Base-by-base conservation (phyloP, 1,140 invertebrate species). In the Gryon sp. region DNA sequence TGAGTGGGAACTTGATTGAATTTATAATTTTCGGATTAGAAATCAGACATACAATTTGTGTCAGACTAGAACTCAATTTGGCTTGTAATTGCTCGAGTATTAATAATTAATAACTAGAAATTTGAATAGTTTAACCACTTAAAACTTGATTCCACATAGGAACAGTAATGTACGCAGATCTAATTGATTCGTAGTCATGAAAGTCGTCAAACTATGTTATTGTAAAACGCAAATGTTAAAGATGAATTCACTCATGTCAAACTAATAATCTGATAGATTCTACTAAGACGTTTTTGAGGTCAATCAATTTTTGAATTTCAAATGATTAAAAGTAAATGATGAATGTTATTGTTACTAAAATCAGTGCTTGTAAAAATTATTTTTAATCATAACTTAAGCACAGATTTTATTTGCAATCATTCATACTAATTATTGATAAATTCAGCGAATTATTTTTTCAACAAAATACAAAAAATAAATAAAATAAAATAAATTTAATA, bases 101-200 rank as follows among this genome's bases (percentile, higher is more conserved):
- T 55, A 66, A 69, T 63, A 41, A 69, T 59, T 22, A 59, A 57
- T 68, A 57, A 46, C 32, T 46, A 14, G 15, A 52, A 46, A 45
- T 46, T 66, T 18, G 12, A 50, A 59, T 59, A 52, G 43, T 57
- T 57, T 41, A 55, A 48, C 26, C 32, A 48, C 41, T 57, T 68
- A 36, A 55, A 32, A 55, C 22, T 34, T 38, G 38, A 46, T 48
- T 60, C 6, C n/a, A 4, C 9, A 9, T 15, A 4, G 8, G 40
- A 6, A 15, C 15, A 8, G 34, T 32, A 28, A 15, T 32, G 22
- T 32, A 45, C 16, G 26, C 18, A 12, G 9, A 57, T 41, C 38
- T 20, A 43, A 57, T 28, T 57, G 38, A 20, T 43, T 30, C 38
- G 5, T 9, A 30, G 32, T 43, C 24, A 43, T 30, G 38, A 19